Conservation (phyloP, 2,113 vertebrate species). For the Romanogobio albipinnatus region DNA sequence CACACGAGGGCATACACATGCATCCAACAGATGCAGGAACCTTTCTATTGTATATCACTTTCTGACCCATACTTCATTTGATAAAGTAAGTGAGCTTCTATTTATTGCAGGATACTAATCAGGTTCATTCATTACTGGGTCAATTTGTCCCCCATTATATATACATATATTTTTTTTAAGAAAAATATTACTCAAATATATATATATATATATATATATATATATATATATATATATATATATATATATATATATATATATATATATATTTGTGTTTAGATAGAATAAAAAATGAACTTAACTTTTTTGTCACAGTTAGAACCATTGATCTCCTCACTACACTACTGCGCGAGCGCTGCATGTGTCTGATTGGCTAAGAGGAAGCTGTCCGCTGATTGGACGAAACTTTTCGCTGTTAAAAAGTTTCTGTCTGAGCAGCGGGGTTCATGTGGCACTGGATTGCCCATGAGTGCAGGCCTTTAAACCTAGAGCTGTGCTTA, state of each 20-base stretch:
- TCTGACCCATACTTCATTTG: not conserved
- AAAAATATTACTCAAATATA: no score
- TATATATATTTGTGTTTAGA: not conserved
- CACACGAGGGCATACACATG: slow-evolving; percentile 28
- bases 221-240: no score
- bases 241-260: no score
- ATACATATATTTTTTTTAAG: not conserved
- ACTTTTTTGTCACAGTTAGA: not conserved
- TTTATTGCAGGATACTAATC: not conserved
- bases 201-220: no score
- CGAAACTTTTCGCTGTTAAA: slow-evolving; percentile 45
- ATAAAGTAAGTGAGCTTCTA: not conserved
- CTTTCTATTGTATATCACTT: not conserved
- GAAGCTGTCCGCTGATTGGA: slow-evolving; percentile 29
- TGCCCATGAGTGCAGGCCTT: not conserved
- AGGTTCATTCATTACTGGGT: not conserved
- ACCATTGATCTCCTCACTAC: not conserved
- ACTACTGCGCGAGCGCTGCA: not conserved
- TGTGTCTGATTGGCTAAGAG: slow-evolving; percentile 43
- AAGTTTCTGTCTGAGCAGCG: not conserved
- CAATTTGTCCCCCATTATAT: no score
- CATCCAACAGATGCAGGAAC: not conserved
- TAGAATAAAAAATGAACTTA: not conserved
- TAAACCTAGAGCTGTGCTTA: not conserved
- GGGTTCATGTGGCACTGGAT: not conserved